Percentiles rank a stretch among this genome's conserved stretches.
Conservation (phyloP, 1,140 invertebrate species). For the Heliconius melpomene region DNA sequence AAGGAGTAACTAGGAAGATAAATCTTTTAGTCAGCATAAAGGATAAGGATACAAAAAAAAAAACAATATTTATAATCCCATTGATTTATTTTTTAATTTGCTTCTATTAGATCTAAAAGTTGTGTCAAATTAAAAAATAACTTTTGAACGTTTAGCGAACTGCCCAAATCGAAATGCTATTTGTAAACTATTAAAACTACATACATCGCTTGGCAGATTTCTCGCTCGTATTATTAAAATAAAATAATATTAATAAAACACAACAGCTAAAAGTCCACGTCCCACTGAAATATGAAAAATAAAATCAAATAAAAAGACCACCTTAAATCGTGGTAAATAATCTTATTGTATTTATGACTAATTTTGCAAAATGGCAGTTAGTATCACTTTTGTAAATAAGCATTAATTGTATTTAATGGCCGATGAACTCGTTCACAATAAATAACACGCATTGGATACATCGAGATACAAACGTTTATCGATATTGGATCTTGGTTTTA, state of each 20-base stretch:
- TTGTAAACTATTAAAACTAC: slow-evolving; percentile 25
- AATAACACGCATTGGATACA: slow-evolving; percentile 34
- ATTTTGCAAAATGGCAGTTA: slow-evolving; percentile 64
- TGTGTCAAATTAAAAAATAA: slow-evolving; percentile 23
- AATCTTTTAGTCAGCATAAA: too few species aligned
- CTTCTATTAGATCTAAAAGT: slow-evolving; percentile 33
- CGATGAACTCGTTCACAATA: slow-evolving; percentile 31
- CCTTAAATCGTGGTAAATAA: slow-evolving; percentile 16
- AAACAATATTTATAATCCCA: slow-evolving; percentile 15
- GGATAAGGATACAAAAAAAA: background rate
- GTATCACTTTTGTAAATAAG: slow-evolving; percentile 62
- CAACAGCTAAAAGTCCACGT: slow-evolving; percentile 16
- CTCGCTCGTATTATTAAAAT: background rate
- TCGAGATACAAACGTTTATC: slow-evolving; percentile 28
- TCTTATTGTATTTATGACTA: slow-evolving; percentile 35
- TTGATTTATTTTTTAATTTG: slow-evolving; percentile 29
- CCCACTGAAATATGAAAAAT: slow-evolving; percentile 15
- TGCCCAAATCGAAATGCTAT: slow-evolving; percentile 24
- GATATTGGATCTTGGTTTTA: slow-evolving; percentile 46
- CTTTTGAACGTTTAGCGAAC: slow-evolving; percentile 23
- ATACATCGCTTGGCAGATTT: slow-evolving; percentile 28
- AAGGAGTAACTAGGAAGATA: too few species aligned
- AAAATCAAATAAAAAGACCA: background rate
- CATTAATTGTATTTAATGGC: slow-evolving; percentile 39
- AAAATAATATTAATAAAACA: slow-evolving; percentile 6